A percentile compares a stretch with the other conserved stretches of the same genome.
Conservation (phyloP, 2,888 invertebrate genomes). For the Papilio protenor region DNA sequence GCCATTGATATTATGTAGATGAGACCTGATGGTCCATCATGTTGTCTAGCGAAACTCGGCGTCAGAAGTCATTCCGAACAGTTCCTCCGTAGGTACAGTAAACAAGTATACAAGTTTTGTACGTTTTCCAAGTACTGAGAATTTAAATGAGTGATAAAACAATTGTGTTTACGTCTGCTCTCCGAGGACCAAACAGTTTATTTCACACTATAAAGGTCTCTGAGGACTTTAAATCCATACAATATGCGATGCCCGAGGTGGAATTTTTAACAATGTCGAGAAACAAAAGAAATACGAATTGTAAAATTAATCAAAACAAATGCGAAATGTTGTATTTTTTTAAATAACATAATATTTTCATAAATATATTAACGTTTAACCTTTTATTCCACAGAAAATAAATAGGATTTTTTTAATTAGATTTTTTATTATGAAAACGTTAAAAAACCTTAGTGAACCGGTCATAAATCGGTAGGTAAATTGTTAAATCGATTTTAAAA, state of each 20-base stretch:
- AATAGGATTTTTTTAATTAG: no score
- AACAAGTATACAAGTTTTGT: background rate
- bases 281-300: conserved; percentile 1
- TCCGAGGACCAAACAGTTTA: background rate
- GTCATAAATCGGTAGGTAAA: no score
- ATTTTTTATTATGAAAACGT: no score
- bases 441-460: no score
- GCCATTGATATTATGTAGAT: no score
- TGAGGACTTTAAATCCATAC: background rate
- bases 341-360: no score
- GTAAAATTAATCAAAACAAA: background rate
- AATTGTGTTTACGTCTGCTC: conserved; percentile 1
- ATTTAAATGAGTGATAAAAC: background rate
- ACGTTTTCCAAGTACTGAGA: background rate
- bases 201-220: conserved; percentile 5
- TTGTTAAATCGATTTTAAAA: no score
- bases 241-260: background rate
- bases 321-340: background rate
- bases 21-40: no score
- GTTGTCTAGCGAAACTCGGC: no score
- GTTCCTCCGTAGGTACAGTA: no score
- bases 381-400: no score
- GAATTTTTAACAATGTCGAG: background rate
- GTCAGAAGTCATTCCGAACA: no score
- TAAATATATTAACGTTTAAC: background rate